phyloP scores from a whole-genome alignment of 1,140 invertebrate genomes.

The Orius insidiosus region DNA sequence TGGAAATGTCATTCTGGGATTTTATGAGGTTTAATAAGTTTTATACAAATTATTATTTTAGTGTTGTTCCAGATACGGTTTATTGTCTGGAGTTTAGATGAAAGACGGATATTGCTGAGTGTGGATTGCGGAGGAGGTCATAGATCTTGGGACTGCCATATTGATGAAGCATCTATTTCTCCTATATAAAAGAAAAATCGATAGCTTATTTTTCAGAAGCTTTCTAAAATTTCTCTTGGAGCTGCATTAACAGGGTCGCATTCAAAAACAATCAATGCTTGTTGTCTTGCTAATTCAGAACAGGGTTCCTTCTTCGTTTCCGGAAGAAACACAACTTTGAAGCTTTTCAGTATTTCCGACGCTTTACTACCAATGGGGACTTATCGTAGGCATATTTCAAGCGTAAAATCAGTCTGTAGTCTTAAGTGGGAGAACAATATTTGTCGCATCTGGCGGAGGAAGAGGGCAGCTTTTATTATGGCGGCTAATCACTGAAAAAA shows the following conservation, averaged over 20 bases:
- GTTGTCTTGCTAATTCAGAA: conserved; percentile 19
- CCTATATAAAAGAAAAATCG: conserved; percentile 43
- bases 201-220: conserved; percentile 27
- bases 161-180: conserved; percentile 29
- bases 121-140: conserved; percentile 61
- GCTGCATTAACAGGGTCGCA: conserved; percentile 35
- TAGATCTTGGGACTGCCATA: conserved; percentile 51
- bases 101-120: conserved; percentile 29
- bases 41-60: conserved; percentile 9
- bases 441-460: conserved; percentile 50
- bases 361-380: conserved; percentile 25
- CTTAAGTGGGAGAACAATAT: conserved; percentile 21
- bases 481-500: conserved; percentile 19
- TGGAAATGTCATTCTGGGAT: conserved; percentile 42
- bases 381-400: conserved; percentile 53
- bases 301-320: conserved; percentile 29
- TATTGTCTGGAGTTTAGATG: conserved; percentile 32
- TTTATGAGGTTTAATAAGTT: conserved; percentile 38
- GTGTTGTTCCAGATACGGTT: conserved; percentile 32
- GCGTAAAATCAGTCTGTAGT: conserved; percentile 32
- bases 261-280: conserved; percentile 37
- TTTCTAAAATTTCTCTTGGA: conserved; percentile 20
- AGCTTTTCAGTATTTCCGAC: conserved; percentile 26
- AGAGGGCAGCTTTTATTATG: conserved; percentile 57
- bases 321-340: conserved; percentile 46